A percentile compares a stretch with the other conserved stretches of the same genome.
Conservation (phyloP, 2,797 vertebrate species). For the Tapera naevia region DNA sequence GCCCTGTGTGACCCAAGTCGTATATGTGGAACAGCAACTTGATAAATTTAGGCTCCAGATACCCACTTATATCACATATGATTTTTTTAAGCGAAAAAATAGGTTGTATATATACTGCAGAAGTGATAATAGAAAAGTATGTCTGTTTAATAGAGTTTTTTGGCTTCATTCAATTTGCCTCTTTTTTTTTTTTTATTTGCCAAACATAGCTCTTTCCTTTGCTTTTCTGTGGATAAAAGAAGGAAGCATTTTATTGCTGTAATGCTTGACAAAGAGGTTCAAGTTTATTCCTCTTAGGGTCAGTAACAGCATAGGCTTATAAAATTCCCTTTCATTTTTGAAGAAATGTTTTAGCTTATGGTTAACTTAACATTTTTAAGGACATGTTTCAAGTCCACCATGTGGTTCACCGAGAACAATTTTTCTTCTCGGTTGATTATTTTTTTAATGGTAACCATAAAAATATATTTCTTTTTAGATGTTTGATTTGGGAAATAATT, state of each 20-base stretch:
- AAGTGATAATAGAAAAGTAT: background rate
- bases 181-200: background rate
- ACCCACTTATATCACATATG: background rate
- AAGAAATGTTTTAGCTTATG: background rate
- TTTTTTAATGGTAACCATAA: slow-evolving; percentile 10
- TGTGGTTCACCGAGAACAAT: background rate
- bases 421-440: background rate
- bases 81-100: background rate
- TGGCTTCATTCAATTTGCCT: background rate
- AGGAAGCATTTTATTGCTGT: background rate
- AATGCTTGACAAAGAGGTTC: background rate
- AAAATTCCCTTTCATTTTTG: background rate
- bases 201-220: background rate
- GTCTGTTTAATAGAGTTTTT: background rate
- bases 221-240: background rate
- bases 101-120: background rate
- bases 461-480: slow-evolving; percentile 54
- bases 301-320: background rate
- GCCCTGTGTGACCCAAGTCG: background rate
- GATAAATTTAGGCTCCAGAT: slow-evolving; percentile 25
- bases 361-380: background rate
- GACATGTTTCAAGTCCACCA: background rate
- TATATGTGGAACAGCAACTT: background rate
- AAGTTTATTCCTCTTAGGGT: background rate
- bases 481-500: slow-evolving; percentile 65